Conservation (phyloP, 2,888 invertebrate species). For the Athalia rosae region DNA sequence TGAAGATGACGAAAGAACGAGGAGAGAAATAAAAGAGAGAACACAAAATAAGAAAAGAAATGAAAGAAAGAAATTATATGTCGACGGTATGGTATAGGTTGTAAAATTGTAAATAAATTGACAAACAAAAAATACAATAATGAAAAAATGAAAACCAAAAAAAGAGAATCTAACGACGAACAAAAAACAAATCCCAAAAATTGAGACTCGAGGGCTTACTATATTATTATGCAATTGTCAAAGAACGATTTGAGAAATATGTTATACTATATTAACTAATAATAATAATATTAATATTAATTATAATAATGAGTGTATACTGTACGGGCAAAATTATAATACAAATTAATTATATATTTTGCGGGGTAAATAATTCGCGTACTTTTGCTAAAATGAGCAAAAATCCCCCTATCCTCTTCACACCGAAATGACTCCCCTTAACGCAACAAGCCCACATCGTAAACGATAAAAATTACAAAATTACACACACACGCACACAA, state of each 20-base stretch:
- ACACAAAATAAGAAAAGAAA: neutral
- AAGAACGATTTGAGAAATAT: conserved; percentile 12
- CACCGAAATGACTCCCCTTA: neutral
- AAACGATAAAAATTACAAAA: conserved; percentile 48
- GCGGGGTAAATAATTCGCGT: conserved; percentile 4
- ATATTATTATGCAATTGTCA: conserved; percentile 3
- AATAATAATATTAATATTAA: neutral
- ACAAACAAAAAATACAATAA: conserved; percentile 68
- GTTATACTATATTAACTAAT: neutral
- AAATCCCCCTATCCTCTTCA: neutral
- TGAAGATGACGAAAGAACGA: too few species aligned
- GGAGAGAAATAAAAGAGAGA: neutral
- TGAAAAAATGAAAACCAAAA: conserved; percentile 2
- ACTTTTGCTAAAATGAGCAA: neutral
- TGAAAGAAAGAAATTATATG: conserved; percentile 70
- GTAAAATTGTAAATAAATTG: conserved; percentile 79
- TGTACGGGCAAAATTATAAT: too few species aligned
- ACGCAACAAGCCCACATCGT: conserved; percentile 37
- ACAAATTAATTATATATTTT: neutral
- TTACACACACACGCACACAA: conserved; percentile 15
- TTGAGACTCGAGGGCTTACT: neutral
- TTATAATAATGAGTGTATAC: neutral
- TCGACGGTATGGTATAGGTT: conserved; percentile 73
- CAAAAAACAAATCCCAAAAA: conserved; percentile 45
- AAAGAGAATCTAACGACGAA: conserved; percentile 39